Conservation (phyloP, 2,888 invertebrate genomes). For the Sepioteuthis lessoniana region DNA sequence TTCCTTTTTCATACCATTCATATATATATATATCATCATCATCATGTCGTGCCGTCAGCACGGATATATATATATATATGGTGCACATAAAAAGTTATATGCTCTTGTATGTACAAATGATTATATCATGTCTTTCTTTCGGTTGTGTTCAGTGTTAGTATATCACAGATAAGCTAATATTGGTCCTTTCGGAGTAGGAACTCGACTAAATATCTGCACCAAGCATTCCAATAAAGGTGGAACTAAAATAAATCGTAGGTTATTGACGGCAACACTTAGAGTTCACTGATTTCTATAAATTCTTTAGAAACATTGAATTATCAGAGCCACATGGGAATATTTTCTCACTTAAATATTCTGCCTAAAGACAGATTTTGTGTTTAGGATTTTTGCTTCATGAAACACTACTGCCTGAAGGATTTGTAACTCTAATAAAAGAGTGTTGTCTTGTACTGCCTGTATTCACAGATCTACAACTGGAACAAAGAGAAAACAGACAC, state of each 20-base stretch:
- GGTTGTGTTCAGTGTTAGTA: no score
- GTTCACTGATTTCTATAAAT: background rate
- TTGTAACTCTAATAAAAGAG: background rate
- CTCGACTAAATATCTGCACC: no score
- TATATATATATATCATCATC: no score
- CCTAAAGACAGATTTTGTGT: background rate
- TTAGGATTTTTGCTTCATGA: background rate
- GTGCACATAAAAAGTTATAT: no score
- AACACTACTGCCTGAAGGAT: background rate
- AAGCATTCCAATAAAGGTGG: background rate
- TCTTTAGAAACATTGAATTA: background rate
- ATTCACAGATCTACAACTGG: background rate
- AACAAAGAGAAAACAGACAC: conserved; percentile 6
- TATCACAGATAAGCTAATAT: no score
- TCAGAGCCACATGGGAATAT: background rate
- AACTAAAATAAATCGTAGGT: background rate
- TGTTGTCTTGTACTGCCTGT: background rate
- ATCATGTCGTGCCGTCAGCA: no score
- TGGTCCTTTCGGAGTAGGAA: no score
- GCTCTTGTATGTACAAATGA: no score
- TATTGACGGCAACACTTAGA: background rate
- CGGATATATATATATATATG: no score
- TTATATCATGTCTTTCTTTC: no score
- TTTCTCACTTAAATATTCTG: background rate
- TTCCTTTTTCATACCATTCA: no score